Conservation (phyloP, 2,113 vertebrate species). For the Prietella phreatophila region DNA sequence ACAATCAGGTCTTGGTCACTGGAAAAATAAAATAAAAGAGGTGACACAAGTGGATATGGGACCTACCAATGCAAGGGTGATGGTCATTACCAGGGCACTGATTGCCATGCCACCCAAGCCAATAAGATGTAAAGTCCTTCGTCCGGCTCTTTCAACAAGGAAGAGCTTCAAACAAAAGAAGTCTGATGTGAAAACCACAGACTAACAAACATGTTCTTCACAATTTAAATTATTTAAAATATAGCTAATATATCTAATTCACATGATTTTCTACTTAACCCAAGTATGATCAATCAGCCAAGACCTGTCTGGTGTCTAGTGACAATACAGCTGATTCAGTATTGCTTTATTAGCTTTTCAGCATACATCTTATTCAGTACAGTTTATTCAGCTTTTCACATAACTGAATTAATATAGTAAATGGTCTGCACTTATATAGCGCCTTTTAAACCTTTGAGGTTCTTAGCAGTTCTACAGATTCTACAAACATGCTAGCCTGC, state of each 20-base stretch:
- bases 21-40: not conserved
- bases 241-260: not conserved
- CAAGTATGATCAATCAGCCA: not conserved
- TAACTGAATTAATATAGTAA: not conserved
- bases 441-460: too few species aligned
- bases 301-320: not conserved
- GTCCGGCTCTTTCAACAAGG: slow-evolving; percentile 87
- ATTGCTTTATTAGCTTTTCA: not conserved
- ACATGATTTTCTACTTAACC: not conserved
- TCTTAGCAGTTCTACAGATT: too few species aligned
- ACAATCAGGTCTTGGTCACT: not conserved
- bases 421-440: too few species aligned
- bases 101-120: slow-evolving; percentile 89
- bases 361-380: not conserved
- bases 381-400: not conserved
- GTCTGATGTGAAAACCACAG: not conserved
- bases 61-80: slow-evolving; percentile 80
- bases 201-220: not conserved
- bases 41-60: not conserved
- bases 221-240: too few species aligned
- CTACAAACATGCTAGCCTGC: too few species aligned
- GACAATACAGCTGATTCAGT: not conserved
- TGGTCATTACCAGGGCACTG: slow-evolving; percentile 81
- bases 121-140: slow-evolving; percentile 85
- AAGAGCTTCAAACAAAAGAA: slow-evolving; percentile 76